These are phyloP conservation scores for Nanorana parkeri DNA, from an alignment of 2,113 vertebrate species.

Conservation along the genomic window DNA sequence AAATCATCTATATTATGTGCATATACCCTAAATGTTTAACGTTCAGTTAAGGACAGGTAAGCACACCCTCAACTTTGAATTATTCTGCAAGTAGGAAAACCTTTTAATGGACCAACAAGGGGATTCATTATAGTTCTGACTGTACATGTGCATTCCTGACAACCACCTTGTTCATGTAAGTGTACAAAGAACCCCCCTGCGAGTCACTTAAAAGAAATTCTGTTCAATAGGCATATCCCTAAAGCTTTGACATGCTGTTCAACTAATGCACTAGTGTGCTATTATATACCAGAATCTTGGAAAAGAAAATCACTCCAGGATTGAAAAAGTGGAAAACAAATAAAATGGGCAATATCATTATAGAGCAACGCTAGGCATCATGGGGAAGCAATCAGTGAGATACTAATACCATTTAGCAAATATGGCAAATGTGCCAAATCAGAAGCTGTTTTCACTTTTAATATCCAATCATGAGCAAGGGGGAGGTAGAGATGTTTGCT, in stretches of 20 bases:
- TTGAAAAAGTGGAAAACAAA: background rate
- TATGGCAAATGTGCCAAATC: no score
- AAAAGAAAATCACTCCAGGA: constrained; percentile 1
- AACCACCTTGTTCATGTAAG: background rate
- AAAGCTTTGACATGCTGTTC: background rate
- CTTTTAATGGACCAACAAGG: constrained; percentile 24
- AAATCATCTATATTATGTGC: no score
- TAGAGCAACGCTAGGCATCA: no score
- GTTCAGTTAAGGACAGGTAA: background rate
- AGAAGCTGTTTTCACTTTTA: no score
- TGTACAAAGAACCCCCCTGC: constrained; percentile 20
- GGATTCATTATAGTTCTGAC: constrained; percentile 17
- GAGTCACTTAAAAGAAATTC: constrained; percentile 1
- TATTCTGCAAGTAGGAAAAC: constrained; percentile 10
- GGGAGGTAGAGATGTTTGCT: no score
- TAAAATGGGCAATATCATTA: background rate
- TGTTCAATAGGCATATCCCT: constrained; percentile 5
- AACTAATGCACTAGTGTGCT: background rate
- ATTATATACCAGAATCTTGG: background rate
- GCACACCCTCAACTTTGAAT: background rate
- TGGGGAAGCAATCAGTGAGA: no score
- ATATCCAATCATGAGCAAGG: no score
- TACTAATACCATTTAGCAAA: no score
- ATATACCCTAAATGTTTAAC: no score
- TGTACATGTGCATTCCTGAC: constrained; percentile 21